Evolutionary conservation across 2,113 vertebrate genomes (phyloP), one percentile per base, ranked within the genome.

Genomic region (Ancistrus triradiatus): DNA sequence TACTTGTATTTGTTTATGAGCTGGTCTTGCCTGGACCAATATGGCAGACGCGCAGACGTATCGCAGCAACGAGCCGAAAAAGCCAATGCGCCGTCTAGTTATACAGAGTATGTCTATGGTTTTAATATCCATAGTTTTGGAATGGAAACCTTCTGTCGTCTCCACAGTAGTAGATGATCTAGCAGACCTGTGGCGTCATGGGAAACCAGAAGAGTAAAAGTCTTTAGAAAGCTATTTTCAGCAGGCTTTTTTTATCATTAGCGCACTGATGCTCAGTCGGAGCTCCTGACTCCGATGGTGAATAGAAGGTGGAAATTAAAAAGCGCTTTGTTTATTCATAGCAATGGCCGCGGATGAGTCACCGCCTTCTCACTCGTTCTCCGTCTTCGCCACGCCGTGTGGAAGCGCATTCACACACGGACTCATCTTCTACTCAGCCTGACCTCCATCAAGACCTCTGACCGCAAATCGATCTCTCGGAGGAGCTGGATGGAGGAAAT

Each of bases 281-380:
- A 24, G n/a, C 4, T 38, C 1, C 25, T 24, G 33, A 50, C 8
- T 62, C 5, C 14, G 5, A 40, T 22, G 24, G 19, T 13, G 13
- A 50, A 15, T 4, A 15, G 13, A 37, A 61, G 22, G 47, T 25
- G 9, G 22, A 28, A 51, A 50, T 18, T 15, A 49, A 37, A 19
- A 22, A 13, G 19, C 3, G 21, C 11, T 25, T 47, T 62, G 46
- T 25, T 62, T 62, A 17, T 49, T 62, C 33, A 49, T 49, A 17
- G 46, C 21, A 7, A 2, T 24, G 19, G 38, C 17, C 4, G 4
- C 22, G 10, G 19, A 48, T 49, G 31, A 62, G 33, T 62, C 59
- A 62, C 31, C 24, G 18, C 9, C 1, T 44, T 38, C 14, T 15
- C n/a, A n/a, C n/a, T n/a, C n/a, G n/a, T n/a, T n/a, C n/a, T n/a